Evolutionary conservation across 2,113 vertebrate genomes (phyloP), one percentile per base, ranked within the genome.

Genomic region (Gallinago paraguaiae): DNA sequence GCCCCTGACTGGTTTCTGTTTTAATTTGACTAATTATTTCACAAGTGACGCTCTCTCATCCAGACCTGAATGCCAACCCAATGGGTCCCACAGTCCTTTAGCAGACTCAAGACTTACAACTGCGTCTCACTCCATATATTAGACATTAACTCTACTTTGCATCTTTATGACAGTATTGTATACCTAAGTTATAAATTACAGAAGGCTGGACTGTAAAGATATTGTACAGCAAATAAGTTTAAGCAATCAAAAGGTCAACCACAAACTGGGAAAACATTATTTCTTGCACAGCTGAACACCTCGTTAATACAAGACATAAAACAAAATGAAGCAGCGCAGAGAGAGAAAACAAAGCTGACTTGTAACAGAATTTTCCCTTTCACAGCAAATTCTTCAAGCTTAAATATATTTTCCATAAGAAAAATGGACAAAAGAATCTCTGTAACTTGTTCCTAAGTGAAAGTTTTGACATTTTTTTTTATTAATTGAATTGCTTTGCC

Each of bases 241-340:
- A 91, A 88, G 54, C 67, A 87, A 76, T 54, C 53, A 59, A 70
- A 92, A 96, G 75, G 50, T 77, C 90, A 94, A 31, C 25, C 10
- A 9, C 46, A 63, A 92, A 83, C 37, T 27, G 57, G 82, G 65
- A 54, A 90, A 90, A 67, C 3, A 3, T 61, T 43, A 56, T 90
- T 88, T 46, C 68, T 82, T 88, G 51, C 59, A 59, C 41, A 90
- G 71, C 8, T 1, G 0, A 90, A 61, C 31, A 85, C 20, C 79
- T 85, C 2, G 0, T 90, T 86, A 86, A 35, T 80, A 67, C 25
- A 67, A 77, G 68, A 35, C 50, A 63, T 64, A 72, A 84, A 79
- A 16, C 43, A 74, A 71, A 85, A 69, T 6, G 20, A 83, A 93
- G 57, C 67, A 82, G 28, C 5, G 3, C 22, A 85, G 35, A 76